Percentiles rank a stretch among this genome's conserved stretches.
Evolutionary conservation across 2,888 invertebrate genomes (phyloP).

Genomic region (Coremacera marginata): DNA sequence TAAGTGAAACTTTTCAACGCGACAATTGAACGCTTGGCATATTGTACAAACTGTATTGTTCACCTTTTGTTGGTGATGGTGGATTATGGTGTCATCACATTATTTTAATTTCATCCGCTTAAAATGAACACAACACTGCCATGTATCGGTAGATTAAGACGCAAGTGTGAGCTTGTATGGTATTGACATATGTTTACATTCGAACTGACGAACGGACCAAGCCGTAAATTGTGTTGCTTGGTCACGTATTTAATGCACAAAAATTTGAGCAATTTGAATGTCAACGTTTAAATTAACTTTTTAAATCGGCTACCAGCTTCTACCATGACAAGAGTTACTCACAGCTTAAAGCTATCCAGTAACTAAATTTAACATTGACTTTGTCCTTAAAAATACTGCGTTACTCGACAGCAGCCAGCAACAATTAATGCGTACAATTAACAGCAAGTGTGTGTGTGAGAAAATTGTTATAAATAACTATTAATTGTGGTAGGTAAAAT

Average conservation of each 20-base stretch:
- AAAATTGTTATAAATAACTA: too few relatives aligned
- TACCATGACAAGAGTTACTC: not conserved
- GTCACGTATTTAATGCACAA: conserved; percentile 26
- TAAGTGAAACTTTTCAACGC: not conserved
- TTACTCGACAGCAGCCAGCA: not conserved
- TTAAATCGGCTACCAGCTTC: not conserved
- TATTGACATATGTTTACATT: not conserved
- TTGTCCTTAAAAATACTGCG: conserved; percentile 49
- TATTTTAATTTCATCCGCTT: not conserved
- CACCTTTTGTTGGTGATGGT: not conserved
- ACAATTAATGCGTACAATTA: conserved; percentile 9
- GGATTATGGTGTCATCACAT: conserved; percentile 32
- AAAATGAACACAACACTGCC: not conserved
- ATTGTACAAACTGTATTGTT: not conserved
- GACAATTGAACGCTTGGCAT: not conserved
- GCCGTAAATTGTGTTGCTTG: not conserved
- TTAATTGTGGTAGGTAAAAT: too few relatives aligned
- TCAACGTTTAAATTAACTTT: not conserved
- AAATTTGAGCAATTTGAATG: conserved; percentile 30
- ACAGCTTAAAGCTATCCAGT: not conserved
- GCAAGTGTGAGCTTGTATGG: not conserved
- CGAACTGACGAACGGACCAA: too few relatives aligned
- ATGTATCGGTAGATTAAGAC: not conserved
- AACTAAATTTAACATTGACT: conserved; percentile 48
- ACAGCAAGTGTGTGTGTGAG: not conserved